phyloP scores from a whole-genome alignment of 2,888 invertebrate genomes.

The Ischnura elegans region DNA sequence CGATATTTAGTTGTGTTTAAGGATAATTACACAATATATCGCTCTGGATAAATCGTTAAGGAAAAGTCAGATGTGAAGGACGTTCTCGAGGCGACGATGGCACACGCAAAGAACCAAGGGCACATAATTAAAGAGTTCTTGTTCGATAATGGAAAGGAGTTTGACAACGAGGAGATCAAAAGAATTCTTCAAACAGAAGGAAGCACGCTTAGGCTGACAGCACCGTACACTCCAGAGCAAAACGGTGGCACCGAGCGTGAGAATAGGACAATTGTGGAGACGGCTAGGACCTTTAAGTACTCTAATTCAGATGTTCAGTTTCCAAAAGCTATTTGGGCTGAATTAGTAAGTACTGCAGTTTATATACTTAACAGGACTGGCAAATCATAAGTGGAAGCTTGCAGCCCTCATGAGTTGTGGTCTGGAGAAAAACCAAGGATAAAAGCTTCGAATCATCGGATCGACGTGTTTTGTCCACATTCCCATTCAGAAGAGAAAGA shows the following conservation, averaged over 20 bases:
- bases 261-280: constrained; percentile 73
- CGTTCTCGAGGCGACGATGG: neutral
- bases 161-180: constrained; percentile 73
- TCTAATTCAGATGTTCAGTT: constrained; percentile 72
- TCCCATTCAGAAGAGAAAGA: constrained; percentile 10
- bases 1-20: too few species aligned
- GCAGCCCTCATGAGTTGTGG: neutral
- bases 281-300: constrained; percentile 73
- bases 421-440: constrained; percentile 70
- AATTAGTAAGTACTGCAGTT: too few species aligned
- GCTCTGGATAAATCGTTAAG: neutral
- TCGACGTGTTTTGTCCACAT: constrained; percentile 68
- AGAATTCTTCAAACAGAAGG: constrained; percentile 71
- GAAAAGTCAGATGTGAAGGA: neutral
- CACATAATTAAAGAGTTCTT: neutral
- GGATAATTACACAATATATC: too few species aligned
- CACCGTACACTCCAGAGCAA: too few species aligned
- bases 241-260: too few species aligned
- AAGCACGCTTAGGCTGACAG: constrained; percentile 70
- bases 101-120: neutral
- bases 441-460: constrained; percentile 72
- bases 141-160: constrained; percentile 70
- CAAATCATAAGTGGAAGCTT: constrained; percentile 55
- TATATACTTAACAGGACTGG: constrained; percentile 73
- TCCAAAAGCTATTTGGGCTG: constrained; percentile 73